These are phyloP conservation scores for Microctonus brassicae DNA, from an alignment of 2,888 invertebrate genomes.

Conservation along the genomic window DNA sequence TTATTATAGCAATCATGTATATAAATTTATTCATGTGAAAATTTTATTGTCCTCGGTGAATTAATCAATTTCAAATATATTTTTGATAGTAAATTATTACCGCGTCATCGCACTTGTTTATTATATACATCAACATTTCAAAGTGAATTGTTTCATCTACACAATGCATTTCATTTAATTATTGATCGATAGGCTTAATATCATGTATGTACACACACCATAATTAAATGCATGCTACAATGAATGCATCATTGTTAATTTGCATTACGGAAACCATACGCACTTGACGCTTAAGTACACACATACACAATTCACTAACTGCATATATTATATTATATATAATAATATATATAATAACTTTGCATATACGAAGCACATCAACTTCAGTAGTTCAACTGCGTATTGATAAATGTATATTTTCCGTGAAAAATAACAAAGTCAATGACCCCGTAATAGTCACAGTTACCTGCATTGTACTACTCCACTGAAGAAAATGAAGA, in stretches of 20 bases:
- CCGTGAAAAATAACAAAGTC: background rate
- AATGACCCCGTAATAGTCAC: background rate
- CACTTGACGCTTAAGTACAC: background rate
- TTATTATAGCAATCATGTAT: too few relatives aligned
- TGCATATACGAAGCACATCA: background rate
- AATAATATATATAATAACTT: background rate
- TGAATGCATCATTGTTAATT: background rate
- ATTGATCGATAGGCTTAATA: background rate
- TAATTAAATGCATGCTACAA: background rate
- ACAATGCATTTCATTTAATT: background rate
- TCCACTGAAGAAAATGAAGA: too few relatives aligned
- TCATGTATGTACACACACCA: background rate
- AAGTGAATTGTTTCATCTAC: background rate
- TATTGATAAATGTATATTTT: background rate
- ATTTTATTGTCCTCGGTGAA: background rate
- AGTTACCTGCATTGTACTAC: background rate
- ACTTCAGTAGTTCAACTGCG: background rate
- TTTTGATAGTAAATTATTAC: background rate
- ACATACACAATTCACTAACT: background rate
- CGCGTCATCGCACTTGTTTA: background rate
- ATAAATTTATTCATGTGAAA: background rate
- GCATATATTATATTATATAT: background rate
- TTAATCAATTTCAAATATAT: background rate
- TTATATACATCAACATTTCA: background rate
- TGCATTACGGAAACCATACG: background rate